These are phyloP conservation scores for Sisyra nigra DNA, from an alignment of 2,888 invertebrate species.

Conservation along the genomic window DNA sequence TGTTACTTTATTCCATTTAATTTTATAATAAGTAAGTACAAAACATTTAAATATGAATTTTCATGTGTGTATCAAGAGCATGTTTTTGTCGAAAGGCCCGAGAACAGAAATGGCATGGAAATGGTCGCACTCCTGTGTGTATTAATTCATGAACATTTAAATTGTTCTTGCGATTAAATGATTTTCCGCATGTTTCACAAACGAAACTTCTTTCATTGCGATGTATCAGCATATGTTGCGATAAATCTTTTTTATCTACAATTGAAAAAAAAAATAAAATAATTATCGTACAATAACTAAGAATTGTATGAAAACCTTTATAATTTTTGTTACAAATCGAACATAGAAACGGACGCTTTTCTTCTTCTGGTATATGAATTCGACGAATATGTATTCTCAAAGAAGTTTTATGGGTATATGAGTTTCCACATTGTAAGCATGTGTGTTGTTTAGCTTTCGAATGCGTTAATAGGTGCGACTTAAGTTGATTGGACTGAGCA, in stretches of 20 bases:
- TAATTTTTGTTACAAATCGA: slow-evolving; percentile 1
- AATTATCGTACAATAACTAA: background rate
- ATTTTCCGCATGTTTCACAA: slow-evolving; percentile 10
- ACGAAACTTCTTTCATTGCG: slow-evolving; percentile 10
- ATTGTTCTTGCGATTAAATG: slow-evolving; percentile 11
- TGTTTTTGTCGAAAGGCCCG: slow-evolving; percentile 11
- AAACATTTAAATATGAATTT: slow-evolving; percentile 7
- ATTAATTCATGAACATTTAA: slow-evolving; percentile 11
- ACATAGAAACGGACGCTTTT: slow-evolving; percentile 1
- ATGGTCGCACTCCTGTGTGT: slow-evolving; percentile 10
- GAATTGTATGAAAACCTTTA: slow-evolving; percentile 1
- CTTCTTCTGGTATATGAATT: slow-evolving; percentile 8
- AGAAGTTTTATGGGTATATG: slow-evolving; percentile 9
- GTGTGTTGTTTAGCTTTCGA: slow-evolving; percentile 10
- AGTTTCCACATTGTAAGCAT: slow-evolving; percentile 10
- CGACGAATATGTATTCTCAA: slow-evolving; percentile 11
- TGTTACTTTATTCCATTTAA: too few relatives aligned
- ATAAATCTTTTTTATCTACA: slow-evolving; percentile 3
- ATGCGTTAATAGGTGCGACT: slow-evolving; percentile 11
- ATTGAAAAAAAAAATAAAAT: slow-evolving; percentile 1
- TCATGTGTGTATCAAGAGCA: slow-evolving; percentile 10
- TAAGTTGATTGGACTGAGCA: slow-evolving; percentile 11
- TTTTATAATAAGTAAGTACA: too few relatives aligned
- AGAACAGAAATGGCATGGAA: slow-evolving; percentile 9
- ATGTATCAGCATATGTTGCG: slow-evolving; percentile 10